Evolutionary conservation across 2,888 invertebrate species (phyloP).

Genomic region (Pecten maximus): DNA sequence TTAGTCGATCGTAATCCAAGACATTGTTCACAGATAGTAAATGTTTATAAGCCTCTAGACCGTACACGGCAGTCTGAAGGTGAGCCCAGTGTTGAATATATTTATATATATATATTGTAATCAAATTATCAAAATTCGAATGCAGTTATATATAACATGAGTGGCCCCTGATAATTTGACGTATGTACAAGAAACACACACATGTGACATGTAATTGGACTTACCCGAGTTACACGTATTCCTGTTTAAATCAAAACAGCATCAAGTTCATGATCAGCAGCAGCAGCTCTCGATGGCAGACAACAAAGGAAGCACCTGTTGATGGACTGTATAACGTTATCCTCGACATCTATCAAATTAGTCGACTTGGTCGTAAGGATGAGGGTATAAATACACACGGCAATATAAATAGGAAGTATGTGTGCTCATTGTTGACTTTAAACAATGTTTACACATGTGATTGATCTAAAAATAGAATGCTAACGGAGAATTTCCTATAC

Average conservation of each 20-base stretch:
- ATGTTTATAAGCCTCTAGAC: no score
- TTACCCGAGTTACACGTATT: not conserved
- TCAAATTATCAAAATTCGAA: no score
- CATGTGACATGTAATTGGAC: not conserved
- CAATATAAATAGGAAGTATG: not conserved
- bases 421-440: not conserved
- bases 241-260: not conserved
- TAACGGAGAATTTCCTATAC: not conserved
- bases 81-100: no score
- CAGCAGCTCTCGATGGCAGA: not conserved
- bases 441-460: slow-evolving; percentile 35
- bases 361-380: not conserved
- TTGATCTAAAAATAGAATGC: slow-evolving; percentile 1
- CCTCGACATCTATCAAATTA: not conserved
- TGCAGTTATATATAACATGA: no score
- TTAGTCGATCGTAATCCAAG: no score
- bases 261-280: not conserved
- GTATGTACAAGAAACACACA: not conserved
- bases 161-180: not conserved
- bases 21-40: no score
- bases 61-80: no score
- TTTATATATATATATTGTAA: no score
- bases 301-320: slow-evolving; percentile 18
- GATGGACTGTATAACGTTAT: not conserved
- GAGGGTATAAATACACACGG: not conserved